phyloP scores from a whole-genome alignment of 2,113 vertebrate species.

The Nanger granti region DNA sequence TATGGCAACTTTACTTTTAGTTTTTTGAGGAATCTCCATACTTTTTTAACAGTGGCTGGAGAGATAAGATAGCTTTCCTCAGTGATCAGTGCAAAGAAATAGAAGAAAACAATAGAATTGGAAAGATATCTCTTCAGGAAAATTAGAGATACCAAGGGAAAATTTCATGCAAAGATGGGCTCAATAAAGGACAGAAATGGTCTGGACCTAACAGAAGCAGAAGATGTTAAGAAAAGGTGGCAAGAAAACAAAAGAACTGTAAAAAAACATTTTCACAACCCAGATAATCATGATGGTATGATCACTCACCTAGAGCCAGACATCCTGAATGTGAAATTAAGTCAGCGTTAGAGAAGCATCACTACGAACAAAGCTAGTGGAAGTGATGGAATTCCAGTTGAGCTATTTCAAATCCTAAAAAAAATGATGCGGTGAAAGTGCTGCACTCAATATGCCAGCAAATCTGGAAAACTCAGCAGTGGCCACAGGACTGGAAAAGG shows the following conservation, averaged over 20 bases:
- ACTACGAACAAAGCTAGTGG: neutral
- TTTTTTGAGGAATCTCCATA: neutral
- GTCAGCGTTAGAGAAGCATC: neutral
- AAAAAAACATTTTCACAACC: neutral
- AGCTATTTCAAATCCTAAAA: neutral
- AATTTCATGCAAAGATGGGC: neutral
- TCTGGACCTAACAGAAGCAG: neutral
- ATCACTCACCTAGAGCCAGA: neutral
- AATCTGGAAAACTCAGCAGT: neutral
- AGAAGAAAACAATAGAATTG: neutral
- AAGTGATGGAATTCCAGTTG: neutral
- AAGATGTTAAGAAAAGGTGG: neutral
- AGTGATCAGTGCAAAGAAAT: neutral
- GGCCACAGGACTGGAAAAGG: neutral
- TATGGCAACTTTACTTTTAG: neutral
- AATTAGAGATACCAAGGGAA: neutral
- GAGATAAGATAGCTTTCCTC: neutral
- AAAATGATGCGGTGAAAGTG: neutral
- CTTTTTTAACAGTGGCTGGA: neutral
- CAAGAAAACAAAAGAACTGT: neutral
- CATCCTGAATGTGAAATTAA: neutral
- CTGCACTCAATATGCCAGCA: neutral
- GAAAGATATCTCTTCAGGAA: neutral
- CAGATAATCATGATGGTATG: neutral
- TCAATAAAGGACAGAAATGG: neutral